phyloP scores from a whole-genome alignment of 2,888 invertebrate genomes.

The Ctena decussata region DNA sequence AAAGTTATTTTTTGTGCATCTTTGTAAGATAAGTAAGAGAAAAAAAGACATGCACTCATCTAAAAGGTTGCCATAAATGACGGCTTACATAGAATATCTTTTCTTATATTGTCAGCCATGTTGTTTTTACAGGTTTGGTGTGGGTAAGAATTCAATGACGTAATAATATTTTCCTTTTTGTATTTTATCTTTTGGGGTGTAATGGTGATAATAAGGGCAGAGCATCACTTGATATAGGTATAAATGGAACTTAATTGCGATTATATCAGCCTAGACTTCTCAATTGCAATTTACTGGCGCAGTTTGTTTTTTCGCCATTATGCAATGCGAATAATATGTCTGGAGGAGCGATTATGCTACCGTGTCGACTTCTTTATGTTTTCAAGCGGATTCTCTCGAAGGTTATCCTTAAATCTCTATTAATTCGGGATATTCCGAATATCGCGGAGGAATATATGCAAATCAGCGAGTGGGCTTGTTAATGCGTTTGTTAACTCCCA shows the following conservation, averaged over 20 bases:
- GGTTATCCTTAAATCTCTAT: background rate
- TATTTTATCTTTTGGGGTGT: background rate
- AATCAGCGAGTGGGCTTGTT: background rate
- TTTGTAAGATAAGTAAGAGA: no score
- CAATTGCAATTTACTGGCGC: background rate
- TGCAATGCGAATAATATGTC: background rate
- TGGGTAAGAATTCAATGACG: background rate
- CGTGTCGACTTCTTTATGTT: background rate
- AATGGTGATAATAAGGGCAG: background rate
- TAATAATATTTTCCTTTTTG: background rate
- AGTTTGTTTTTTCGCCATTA: background rate
- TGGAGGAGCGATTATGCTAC: background rate
- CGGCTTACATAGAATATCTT: background rate
- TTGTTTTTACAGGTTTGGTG: background rate
- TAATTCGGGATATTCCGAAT: background rate
- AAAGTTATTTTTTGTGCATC: no score
- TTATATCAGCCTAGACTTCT: background rate
- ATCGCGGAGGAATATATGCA: slow-evolving; percentile 5
- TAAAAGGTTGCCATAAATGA: background rate
- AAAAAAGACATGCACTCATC: background rate
- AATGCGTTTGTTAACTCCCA: background rate
- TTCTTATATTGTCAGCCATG: background rate
- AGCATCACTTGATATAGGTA: background rate
- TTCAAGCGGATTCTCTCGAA: background rate
- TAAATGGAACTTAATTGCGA: background rate